phyloP scores from a whole-genome alignment of 30 jellyfish, hydroid and myxozoan species.

The Cassiopea andromeda region DNA sequence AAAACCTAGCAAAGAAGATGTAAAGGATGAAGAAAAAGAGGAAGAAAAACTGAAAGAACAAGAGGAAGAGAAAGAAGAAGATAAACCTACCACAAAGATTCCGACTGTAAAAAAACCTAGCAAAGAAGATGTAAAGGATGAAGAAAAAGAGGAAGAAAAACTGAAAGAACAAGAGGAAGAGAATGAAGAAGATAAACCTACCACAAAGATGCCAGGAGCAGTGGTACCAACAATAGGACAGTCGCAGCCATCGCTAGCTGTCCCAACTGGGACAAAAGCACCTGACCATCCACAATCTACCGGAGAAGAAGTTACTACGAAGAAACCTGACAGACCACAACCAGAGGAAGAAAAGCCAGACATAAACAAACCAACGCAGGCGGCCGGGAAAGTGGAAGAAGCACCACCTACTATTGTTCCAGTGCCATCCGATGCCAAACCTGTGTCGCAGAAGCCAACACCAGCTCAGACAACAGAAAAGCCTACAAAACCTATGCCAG shows the following conservation, averaged over 20 bases:
- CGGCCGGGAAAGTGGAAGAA: neutral
- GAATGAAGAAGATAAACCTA: constrained; percentile 18
- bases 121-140: neutral
- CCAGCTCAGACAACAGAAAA: constrained; percentile 1
- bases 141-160: neutral
- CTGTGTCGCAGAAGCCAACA: neutral
- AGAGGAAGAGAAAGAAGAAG: constrained; percentile 28
- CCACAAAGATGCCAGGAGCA: constrained; percentile 21
- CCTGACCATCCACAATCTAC: constrained; percentile 31
- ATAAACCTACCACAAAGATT: constrained; percentile 1
- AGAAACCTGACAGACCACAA: constrained; percentile 42
- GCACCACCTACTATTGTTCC: constrained; percentile 3
- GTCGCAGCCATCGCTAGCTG: constrained; percentile 27
- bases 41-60: constrained; percentile 3
- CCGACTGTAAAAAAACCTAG: neutral
- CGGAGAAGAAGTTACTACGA: constrained; percentile 37
- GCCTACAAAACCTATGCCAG: constrained; percentile 9
- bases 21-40: neutral
- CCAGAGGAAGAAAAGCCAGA: constrained; percentile 49
- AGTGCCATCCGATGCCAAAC: constrained; percentile 11
- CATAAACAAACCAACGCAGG: constrained; percentile 13
- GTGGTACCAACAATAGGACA: constrained; percentile 9
- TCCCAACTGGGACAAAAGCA: constrained; percentile 34
- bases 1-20: neutral
- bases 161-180: constrained; percentile 16